Evolutionary conservation across 35 echinoderm and acorn worm species (phyloP).

Genomic region (Amphiura filiformis): DNA sequence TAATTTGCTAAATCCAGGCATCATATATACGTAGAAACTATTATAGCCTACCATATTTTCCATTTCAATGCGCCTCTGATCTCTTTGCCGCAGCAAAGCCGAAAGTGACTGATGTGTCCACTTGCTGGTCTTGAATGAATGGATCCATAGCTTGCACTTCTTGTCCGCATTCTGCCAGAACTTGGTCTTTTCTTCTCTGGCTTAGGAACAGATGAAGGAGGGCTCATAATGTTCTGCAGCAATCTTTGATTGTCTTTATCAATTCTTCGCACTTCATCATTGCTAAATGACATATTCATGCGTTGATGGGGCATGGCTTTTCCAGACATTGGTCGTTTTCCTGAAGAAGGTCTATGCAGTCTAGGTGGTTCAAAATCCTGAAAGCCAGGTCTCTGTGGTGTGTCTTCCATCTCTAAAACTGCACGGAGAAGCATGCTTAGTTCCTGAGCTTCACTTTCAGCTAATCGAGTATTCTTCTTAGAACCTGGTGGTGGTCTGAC

Average conservation of each 20-base stretch:
- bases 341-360: background rate
- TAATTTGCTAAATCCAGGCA: background rate
- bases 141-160: background rate
- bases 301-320: constrained; percentile 81
- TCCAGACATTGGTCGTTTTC: constrained; percentile 67
- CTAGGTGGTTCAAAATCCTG: background rate
- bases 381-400: constrained; percentile 47
- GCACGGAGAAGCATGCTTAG: constrained; percentile 83
- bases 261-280: constrained; percentile 86
- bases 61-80: constrained; percentile 88
- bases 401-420: constrained; percentile 89
- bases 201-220: constrained; percentile 4
- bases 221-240: constrained; percentile 67
- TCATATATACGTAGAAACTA: background rate
- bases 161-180: background rate
- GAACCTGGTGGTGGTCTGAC: background rate
- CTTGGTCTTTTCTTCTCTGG: background rate
- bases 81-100: constrained; percentile 67
- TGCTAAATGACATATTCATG: constrained; percentile 98
- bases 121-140: background rate
- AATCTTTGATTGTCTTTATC: constrained; percentile 90
- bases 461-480: background rate
- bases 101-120: constrained; percentile 72
- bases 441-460: constrained; percentile 76
- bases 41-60: constrained; percentile 87